Evolutionary conservation across 1,140 invertebrate species (phyloP).

Genomic region (Drosophila mayri): DNA sequence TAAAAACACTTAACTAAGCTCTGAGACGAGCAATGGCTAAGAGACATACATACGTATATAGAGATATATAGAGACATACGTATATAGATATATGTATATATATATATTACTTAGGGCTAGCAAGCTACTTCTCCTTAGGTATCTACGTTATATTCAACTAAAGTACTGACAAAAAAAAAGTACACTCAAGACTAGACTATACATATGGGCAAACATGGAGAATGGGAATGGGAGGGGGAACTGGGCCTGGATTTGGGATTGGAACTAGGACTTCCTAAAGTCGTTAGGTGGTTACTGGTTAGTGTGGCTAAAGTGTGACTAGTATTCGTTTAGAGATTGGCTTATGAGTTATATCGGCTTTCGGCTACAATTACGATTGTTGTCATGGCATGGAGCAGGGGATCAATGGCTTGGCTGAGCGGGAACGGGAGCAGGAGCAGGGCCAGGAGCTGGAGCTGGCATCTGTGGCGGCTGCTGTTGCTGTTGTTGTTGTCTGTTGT

Average conservation of each 20-base stretch:
- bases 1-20: constrained; percentile 50
- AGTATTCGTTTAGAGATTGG: constrained; percentile 75
- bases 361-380: constrained; percentile 58
- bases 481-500: constrained; percentile 10
- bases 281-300: constrained; percentile 60
- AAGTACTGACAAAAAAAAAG: constrained; percentile 46
- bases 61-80: constrained; percentile 11
- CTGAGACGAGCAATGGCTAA: constrained; percentile 17
- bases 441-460: constrained; percentile 25
- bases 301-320: constrained; percentile 62
- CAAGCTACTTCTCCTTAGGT: constrained; percentile 32
- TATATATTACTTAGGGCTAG: constrained; percentile 40
- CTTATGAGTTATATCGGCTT: constrained; percentile 63
- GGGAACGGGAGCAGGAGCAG: constrained; percentile 25
- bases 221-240: not conserved
- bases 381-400: constrained; percentile 37
- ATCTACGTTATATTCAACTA: constrained; percentile 45
- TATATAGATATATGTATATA: constrained; percentile 4
- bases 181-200: constrained; percentile 79
- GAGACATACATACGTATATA: not conserved
- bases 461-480: constrained; percentile 14
- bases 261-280: constrained; percentile 1
- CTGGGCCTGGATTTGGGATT: too few species aligned
- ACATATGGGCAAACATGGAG: constrained; percentile 24
- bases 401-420: constrained; percentile 47